Percentiles rank a stretch among this genome's conserved stretches.
Evolutionary conservation across 2,888 invertebrate species (phyloP).

Genomic region (Drosophila longiperda): DNA sequence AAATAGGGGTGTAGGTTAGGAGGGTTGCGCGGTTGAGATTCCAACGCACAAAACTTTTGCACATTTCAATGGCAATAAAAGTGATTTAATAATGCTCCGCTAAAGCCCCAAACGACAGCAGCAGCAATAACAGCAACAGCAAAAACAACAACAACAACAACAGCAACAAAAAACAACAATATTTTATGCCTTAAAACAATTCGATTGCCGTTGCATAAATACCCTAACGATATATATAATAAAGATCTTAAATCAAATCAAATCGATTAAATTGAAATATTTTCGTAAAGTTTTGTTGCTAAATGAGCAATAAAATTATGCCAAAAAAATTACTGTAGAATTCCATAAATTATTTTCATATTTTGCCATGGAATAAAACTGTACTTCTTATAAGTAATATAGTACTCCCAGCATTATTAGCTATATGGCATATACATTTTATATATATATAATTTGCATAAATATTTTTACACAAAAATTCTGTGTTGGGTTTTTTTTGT

Average conservation of each 20-base stretch:
- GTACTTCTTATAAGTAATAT: neutral
- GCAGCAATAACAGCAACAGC: slow-evolving; percentile 21
- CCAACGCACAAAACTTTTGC: slow-evolving; percentile 59
- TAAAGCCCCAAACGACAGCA: slow-evolving; percentile 55
- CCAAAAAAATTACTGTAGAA: neutral
- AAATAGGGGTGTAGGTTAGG: neutral
- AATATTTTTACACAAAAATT: neutral
- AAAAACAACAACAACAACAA: slow-evolving; percentile 31
- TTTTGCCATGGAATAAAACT: neutral
- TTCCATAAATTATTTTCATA: neutral
- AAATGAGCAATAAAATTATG: neutral
- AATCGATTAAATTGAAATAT: neutral
- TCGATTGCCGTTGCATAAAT: neutral
- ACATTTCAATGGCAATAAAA: slow-evolving; percentile 79
- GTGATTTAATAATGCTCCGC: slow-evolving; percentile 75
- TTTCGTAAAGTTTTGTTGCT: neutral
- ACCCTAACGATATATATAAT: slow-evolving; percentile 3
- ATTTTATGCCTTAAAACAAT: slow-evolving; percentile 5
- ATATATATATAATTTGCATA: neutral
- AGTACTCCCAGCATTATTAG: neutral
- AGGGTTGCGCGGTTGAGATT: neutral
- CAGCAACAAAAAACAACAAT: slow-evolving; percentile 18
- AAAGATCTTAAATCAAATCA: neutral
- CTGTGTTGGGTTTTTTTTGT: neutral
- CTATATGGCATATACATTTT: neutral